Evolutionary conservation across 2,888 invertebrate species (phyloP), one percentile per base, ranked within the genome.

Genomic region (Amphipyra berbera): DNA sequence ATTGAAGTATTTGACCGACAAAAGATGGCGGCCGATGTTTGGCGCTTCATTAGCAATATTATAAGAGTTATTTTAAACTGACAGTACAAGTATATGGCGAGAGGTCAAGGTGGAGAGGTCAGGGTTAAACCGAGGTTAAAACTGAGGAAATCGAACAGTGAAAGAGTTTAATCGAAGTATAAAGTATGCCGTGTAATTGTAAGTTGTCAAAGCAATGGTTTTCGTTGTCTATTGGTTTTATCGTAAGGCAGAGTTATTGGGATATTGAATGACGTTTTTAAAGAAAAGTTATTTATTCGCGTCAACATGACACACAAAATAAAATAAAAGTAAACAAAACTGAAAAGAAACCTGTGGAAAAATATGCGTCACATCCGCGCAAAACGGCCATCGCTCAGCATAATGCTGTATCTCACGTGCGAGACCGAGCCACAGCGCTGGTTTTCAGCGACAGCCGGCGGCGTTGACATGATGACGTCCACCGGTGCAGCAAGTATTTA

Each of bases 81-180:
- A 15, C 48, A 49, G 68, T 60, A 33, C 35, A n/a, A n/a, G 49
- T 27, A 21, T 21, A 38, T 41, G 40, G 27, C 37, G 42, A 49
- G 60, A 7, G 61, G 76, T 78, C 78, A 78, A 70, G 78, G 79
- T 49, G 42, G 12, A 0, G n/a, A 40, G 73, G 69, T 68, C 78
- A 73, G 58, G 78, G 78, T 61, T 27, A 37, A 37, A 3, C 6
- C 78, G 60, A 78, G 78, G 78, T 60, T 48, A 13, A 9, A 30
- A 61, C 75, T 57, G 66, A 75, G 78, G 73, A 78, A 78, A 73
- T 77, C 64, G 46, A 33, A 13, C 46, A 58, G 68, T 57, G 67
- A 77, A 73, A 78, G 73, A 76, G 56, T 65, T 61, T 57, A 65
- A 52, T 48, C 35, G 37, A 40, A 45, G 67, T 65, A 30, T 27